Evolutionary conservation across 1,140 invertebrate species (phyloP), one percentile per base, ranked within the genome.

Genomic region (Pachypeltis micranthus): DNA sequence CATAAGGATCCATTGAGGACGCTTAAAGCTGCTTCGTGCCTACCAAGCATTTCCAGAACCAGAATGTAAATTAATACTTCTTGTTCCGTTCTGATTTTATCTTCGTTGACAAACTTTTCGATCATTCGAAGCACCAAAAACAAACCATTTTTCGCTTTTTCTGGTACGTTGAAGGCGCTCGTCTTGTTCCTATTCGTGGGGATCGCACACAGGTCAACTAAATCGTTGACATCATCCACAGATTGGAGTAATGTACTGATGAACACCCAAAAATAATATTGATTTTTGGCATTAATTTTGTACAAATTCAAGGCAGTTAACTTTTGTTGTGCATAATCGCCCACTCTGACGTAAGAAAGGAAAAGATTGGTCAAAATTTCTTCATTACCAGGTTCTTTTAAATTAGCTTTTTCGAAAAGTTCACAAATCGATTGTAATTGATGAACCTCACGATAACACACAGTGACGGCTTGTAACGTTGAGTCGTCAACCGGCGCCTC

Each of bases 191-290:
- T 51, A 21, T 21, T 51, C 10, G 47, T 4, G 7, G 47, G 47
- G 4, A 51, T 51, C 4, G 47, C 23, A 21, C 47, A 51, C 7
- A 51, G 21, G 1, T 59, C 16, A 23, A 59, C 10, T 19, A 59
- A 23, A 59, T 59, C 57, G 3, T 16, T 12, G 2, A 31, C 26
- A 7, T 59, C 31, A 31, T 59, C 29, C 10, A 59, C 28, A 69
- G 90, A 90, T 80, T 96, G 93, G 80, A 97, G 86, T 19, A 96
- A 86, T 71, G 94, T 84, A 73, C 92, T 96, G 87, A 96, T 96
- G 16, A 97, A 86, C 62, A 89, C 88, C 96, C 95, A 98, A 74
- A 96, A 96, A 73, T 95, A 96, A 75, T 98, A 98, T 0, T 93
- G 93, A 74, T 93, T 96, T 75, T 96, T 97, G 26, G 90, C 86